Evolutionary conservation across 2,797 vertebrate species (phyloP).

Genomic region (Lacerta agilis): DNA sequence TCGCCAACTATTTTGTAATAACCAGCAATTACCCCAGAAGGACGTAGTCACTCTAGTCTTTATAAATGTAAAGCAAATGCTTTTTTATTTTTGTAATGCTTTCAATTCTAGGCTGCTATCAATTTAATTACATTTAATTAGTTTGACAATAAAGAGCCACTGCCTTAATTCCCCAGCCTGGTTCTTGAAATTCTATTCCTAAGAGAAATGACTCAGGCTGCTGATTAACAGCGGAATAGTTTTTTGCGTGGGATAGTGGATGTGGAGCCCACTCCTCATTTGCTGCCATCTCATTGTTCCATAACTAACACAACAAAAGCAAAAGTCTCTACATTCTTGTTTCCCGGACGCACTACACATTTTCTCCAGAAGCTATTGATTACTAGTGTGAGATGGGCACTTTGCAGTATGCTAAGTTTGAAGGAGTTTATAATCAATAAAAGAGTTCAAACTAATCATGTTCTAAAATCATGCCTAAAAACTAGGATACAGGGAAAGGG

Average conservation of each 20-base stretch:
- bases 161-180: slow-evolving; percentile 54
- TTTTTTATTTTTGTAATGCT: slow-evolving; percentile 30
- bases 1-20: slow-evolving; percentile 47
- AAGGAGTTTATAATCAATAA: too few species aligned
- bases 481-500: too few species aligned
- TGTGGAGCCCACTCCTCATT: not conserved
- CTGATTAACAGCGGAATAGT: slow-evolving; percentile 38
- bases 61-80: slow-evolving; percentile 31
- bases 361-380: not conserved
- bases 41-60: slow-evolving; percentile 27
- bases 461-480: too few species aligned
- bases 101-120: slow-evolving; percentile 33
- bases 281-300: not conserved
- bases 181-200: slow-evolving; percentile 66
- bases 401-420: too few species aligned
- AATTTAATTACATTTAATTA: slow-evolving; percentile 74
- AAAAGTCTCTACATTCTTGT: not conserved
- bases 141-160: slow-evolving; percentile 55
- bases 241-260: slow-evolving; percentile 37
- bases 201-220: slow-evolving; percentile 45
- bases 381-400: not conserved
- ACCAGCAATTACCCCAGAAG: slow-evolving; percentile 38
- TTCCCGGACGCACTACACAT: not conserved
- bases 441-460: too few species aligned
- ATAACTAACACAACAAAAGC: not conserved